Evolutionary conservation across 1,140 invertebrate species (phyloP), one percentile per base, ranked within the genome.

Genomic region (Lutraria rhynchaena): DNA sequence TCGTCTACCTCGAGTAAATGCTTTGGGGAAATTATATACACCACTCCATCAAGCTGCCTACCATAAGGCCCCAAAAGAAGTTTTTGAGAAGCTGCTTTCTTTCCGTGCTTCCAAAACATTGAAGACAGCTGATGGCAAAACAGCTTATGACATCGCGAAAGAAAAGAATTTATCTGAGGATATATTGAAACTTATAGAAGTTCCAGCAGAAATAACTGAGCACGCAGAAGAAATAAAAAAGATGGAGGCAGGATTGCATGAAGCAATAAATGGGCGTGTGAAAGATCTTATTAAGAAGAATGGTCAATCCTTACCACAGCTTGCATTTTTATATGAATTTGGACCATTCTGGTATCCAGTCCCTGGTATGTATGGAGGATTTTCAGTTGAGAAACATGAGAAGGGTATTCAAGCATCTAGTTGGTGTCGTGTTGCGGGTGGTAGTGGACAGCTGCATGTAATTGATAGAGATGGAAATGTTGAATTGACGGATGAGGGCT

Each of bases 291-390:
- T 83, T 22, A 51, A 53, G 24, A 57, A 53, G 51, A 78, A 78
- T 67, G 82, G 74, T 27, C 74, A 74, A 57, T 24, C 29, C 5
- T 51, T 83, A 46, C 82, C 75, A 29, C 82, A 83, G 57, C 9
- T 77, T 4, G 29, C 44, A 11, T 70, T 65, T 58, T 60, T 83
- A 17, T 71, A 46, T 53, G 75, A 78, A 51, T 57, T 33, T n/a
- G 60, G 46, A 57, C 24, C 51, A 11, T 73, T 83, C 44, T 83
- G 67, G 31, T 82, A 69, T 63, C 53, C 73, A 0, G 63, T 82
- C 19, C 73, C 81, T 3, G 81, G 81, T 5, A 82, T 82, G 71
- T 82, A 82, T 60, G 81, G 81, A 0, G 81, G 81, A 0, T 82
- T 82, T 35, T 37, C 19, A 11, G 55, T 82, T 11, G 3, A 31